phyloP scores from a whole-genome alignment of 2,113 vertebrate genomes.

The Leucosticte australis region DNA sequence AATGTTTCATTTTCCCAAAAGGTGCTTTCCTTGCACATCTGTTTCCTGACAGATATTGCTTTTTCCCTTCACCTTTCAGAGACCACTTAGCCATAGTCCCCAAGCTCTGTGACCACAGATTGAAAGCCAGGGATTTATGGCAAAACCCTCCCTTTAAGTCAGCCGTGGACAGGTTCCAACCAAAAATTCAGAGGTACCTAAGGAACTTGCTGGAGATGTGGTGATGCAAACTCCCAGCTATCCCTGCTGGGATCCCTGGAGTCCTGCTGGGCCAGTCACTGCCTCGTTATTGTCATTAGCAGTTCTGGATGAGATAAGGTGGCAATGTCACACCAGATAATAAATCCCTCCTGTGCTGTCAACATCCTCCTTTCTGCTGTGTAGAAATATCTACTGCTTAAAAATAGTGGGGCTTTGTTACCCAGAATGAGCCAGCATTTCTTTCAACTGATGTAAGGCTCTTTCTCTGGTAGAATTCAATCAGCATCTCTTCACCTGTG shows the following conservation, averaged over 20 bases:
- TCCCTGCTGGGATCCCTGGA: not conserved
- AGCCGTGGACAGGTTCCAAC: not conserved
- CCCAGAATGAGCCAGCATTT: not conserved
- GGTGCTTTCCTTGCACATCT: not conserved
- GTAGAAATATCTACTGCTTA: not conserved
- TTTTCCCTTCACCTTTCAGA: not conserved
- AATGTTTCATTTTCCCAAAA: not conserved
- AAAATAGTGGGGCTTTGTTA: not conserved
- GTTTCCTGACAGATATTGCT: not conserved
- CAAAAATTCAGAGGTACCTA: not conserved
- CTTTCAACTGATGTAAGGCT: not conserved
- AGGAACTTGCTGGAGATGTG: not conserved
- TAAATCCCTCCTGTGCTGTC: not conserved
- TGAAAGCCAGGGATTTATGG: not conserved
- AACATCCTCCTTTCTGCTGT: not conserved
- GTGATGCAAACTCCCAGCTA: not conserved
- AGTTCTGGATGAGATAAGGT: not conserved
- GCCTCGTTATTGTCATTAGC: not conserved
- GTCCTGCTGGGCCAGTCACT: not conserved
- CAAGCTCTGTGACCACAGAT: not conserved
- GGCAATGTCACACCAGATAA: not conserved
- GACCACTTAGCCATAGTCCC: not conserved
- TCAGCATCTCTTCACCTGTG: constrained; percentile 4
- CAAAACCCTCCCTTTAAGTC: not conserved
- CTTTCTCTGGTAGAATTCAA: not conserved